Conservation (phyloP, 2,797 vertebrate species). For the Danio choprae region DNA sequence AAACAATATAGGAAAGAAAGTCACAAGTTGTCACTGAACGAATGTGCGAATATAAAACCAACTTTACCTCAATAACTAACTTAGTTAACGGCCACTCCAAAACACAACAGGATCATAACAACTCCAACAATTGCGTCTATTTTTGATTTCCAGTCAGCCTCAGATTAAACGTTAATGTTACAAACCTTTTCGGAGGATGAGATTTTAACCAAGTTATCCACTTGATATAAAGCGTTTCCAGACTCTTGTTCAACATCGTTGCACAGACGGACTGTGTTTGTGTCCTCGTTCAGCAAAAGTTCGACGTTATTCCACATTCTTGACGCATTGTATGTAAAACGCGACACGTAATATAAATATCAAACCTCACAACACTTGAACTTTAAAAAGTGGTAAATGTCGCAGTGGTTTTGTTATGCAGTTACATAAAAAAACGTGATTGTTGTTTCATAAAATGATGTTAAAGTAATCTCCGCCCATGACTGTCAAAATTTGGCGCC, state of each 20-base stretch:
- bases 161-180: neutral
- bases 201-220: slow-evolving; percentile 86
- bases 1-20: too few species aligned
- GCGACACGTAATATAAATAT: neutral
- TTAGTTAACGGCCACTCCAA: too few species aligned
- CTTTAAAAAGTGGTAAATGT: neutral
- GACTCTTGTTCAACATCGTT: slow-evolving; percentile 78
- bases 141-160: too few species aligned
- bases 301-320: slow-evolving; percentile 92
- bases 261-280: slow-evolving; percentile 78
- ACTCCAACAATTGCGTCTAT: too few species aligned
- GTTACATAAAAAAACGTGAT: neutral
- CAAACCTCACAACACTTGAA: neutral
- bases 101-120: too few species aligned
- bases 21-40: too few species aligned
- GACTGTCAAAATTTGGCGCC: slow-evolving; percentile 26
- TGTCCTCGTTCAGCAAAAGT: slow-evolving; percentile 89
- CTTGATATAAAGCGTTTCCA: slow-evolving; percentile 88
- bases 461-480: neutral
- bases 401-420: neutral
- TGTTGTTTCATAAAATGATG: neutral
- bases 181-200: slow-evolving; percentile 85
- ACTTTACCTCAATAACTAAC: too few species aligned
- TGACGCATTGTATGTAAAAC: neutral
- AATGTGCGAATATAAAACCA: too few species aligned